phyloP scores from a whole-genome alignment of 2,113 vertebrate genomes.

The Polyodon spathula region DNA sequence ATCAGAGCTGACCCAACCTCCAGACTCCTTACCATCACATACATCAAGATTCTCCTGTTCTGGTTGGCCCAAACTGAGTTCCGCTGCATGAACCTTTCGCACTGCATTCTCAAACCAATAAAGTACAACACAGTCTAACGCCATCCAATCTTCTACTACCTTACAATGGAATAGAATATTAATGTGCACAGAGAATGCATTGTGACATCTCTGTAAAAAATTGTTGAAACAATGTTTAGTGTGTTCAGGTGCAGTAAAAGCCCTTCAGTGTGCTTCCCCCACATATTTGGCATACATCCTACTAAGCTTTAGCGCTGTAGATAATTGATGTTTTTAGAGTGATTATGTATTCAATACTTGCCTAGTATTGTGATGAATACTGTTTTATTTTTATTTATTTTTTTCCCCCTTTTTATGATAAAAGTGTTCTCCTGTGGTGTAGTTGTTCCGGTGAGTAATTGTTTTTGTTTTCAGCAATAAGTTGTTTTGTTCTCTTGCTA shows the following conservation, averaged over 20 bases:
- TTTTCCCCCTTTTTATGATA: conserved; percentile 34
- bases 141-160: too few relatives aligned
- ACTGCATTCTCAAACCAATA: too few relatives aligned
- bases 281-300: background rate
- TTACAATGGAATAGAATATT: too few relatives aligned
- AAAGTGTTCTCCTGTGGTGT: conserved; percentile 22
- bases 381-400: conserved; percentile 19
- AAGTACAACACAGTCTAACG: too few relatives aligned
- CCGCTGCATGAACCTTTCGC: too few relatives aligned
- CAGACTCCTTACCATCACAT: too few relatives aligned
- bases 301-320: conserved; percentile 28
- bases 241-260: conserved; percentile 50
- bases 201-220: background rate
- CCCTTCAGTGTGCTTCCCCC: conserved; percentile 22
- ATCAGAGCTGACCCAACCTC: too few relatives aligned
- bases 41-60: too few relatives aligned
- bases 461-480: conserved; percentile 62
- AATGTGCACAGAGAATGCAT: conserved; percentile 32
- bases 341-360: conserved; percentile 27
- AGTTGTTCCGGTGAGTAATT: conserved; percentile 34
- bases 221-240: background rate
- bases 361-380: conserved; percentile 36
- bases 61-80: too few relatives aligned
- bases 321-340: conserved; percentile 42
- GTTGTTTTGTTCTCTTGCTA: conserved; percentile 36